Evolutionary conservation across 2,797 vertebrate genomes (phyloP).

Genomic region (Molothrus aeneus): DNA sequence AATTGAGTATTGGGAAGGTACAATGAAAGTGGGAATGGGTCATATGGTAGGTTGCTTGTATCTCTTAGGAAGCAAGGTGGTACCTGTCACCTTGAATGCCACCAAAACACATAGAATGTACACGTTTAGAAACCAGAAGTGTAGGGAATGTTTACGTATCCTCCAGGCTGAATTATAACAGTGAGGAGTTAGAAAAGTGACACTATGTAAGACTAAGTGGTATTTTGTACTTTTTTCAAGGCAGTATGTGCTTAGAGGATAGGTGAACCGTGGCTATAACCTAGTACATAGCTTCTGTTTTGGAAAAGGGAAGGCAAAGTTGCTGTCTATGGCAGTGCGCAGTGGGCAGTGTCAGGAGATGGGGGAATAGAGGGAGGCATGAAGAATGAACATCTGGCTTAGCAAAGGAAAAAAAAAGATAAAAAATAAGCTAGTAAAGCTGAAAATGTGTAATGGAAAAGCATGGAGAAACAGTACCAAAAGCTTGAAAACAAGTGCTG

Average conservation of each 20-base stretch:
- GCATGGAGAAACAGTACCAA: neutral
- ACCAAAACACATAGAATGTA: neutral
- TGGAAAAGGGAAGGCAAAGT: neutral
- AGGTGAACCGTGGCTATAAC: accelerated
- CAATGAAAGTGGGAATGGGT: neutral
- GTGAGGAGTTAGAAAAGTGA: neutral
- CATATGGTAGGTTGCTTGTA: neutral
- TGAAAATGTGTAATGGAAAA: neutral
- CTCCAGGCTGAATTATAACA: neutral
- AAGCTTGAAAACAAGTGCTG: neutral
- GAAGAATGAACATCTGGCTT: neutral
- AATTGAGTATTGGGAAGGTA: neutral
- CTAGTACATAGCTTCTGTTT: accelerated
- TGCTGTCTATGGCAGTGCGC: neutral
- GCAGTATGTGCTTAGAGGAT: neutral
- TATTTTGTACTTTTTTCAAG: neutral
- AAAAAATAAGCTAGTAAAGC: neutral
- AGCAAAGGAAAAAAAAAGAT: neutral
- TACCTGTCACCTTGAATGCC: neutral
- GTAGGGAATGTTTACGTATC: neutral
- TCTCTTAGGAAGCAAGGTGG: neutral
- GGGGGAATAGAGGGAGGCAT: neutral
- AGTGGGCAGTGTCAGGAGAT: neutral
- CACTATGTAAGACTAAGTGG: neutral
- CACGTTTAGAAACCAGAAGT: neutral